phyloP scores from a whole-genome alignment of 1,140 invertebrate species.

The Drosophila sulfurigaster region DNA sequence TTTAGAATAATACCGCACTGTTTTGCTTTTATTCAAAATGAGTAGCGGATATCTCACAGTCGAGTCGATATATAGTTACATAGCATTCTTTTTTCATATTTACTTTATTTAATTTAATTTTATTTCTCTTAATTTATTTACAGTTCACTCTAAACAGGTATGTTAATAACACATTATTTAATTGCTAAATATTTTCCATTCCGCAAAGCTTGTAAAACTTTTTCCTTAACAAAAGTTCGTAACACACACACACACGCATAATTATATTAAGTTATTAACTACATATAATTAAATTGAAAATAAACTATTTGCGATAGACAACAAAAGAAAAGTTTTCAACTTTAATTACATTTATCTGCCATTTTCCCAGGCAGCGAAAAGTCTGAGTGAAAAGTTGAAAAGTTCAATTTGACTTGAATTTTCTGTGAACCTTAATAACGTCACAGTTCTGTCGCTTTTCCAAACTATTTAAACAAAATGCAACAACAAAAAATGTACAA shows the following conservation, averaged over 20 bases:
- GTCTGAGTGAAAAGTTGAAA: slow-evolving; percentile 29
- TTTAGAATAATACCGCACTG: too few relatives aligned
- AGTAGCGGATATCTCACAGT: too few relatives aligned
- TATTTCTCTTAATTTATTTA: too few relatives aligned
- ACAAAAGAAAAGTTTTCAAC: slow-evolving; percentile 31
- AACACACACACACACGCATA: neutral
- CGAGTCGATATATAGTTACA: too few relatives aligned
- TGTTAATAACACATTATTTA: too few relatives aligned
- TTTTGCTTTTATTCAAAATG: too few relatives aligned
- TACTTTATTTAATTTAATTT: too few relatives aligned
- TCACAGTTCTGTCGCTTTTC: slow-evolving; percentile 24
- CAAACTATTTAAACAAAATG: slow-evolving; percentile 19
- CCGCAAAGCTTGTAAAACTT: too few relatives aligned
- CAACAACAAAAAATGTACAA: neutral
- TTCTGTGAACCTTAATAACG: slow-evolving; percentile 23
- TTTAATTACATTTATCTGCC: slow-evolving; percentile 51
- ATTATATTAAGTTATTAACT: slow-evolving; percentile 11
- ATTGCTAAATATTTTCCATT: too few relatives aligned
- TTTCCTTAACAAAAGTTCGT: too few relatives aligned
- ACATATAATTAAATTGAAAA: slow-evolving; percentile 8
- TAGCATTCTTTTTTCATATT: too few relatives aligned
- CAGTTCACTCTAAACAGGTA: too few relatives aligned
- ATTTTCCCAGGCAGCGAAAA: slow-evolving; percentile 4
- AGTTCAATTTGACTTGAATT: slow-evolving; percentile 38
- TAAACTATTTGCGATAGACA: slow-evolving; percentile 3